Percentiles rank a stretch among this genome's conserved stretches.
phyloP scores from a whole-genome alignment of 2,888 invertebrate species.

The Eupithecia inturbata region DNA sequence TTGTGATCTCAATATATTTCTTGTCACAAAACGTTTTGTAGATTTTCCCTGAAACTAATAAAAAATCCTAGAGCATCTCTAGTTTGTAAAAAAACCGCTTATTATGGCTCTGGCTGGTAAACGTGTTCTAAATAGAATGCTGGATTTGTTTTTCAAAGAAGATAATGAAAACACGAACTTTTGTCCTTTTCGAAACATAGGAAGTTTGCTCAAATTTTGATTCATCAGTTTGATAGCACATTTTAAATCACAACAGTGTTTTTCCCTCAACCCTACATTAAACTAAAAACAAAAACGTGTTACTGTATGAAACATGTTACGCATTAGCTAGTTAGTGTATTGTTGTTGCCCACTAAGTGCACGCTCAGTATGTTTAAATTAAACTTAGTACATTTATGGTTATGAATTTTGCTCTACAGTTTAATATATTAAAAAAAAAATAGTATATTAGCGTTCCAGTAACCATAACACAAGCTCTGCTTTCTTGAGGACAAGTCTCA shows the following conservation, averaged over 20 bases:
- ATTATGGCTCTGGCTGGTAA: not conserved
- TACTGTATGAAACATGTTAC: not conserved
- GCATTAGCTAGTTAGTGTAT: not conserved
- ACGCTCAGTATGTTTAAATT: not conserved
- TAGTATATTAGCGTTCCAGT: not conserved
- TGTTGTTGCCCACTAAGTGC: not conserved
- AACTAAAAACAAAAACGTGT: conserved; percentile 25
- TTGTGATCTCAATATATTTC: not conserved
- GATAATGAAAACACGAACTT: not conserved
- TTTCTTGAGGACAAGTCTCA: not conserved
- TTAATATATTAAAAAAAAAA: not conserved
- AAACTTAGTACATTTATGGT: not conserved
- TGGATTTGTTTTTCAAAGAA: not conserved
- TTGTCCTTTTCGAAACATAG: not conserved
- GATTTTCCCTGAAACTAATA: no score
- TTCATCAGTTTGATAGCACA: not conserved
- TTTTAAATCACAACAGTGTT: conserved; percentile 8
- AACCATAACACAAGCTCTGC: not conserved
- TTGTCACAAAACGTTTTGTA: not conserved
- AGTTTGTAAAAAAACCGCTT: not conserved
- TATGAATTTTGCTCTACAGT: not conserved
- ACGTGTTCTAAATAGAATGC: not conserved
- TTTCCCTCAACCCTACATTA: conserved; percentile 13
- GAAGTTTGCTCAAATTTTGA: not conserved
- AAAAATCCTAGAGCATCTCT: no score